Evolutionary conservation across 1,140 invertebrate species (phyloP).

Genomic region (Drosophila lini): DNA sequence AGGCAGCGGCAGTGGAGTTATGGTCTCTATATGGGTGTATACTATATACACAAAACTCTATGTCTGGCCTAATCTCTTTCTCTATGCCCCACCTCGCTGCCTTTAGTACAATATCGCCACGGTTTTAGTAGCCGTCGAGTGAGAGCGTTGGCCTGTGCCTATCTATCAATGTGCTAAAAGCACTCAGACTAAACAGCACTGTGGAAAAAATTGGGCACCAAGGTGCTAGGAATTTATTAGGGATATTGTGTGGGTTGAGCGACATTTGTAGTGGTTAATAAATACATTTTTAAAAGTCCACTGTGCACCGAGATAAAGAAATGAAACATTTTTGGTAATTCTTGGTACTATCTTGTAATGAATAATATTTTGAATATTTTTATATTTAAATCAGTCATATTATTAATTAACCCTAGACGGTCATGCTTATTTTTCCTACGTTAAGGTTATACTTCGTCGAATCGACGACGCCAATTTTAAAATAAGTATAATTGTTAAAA

Average conservation of each 20-base stretch:
- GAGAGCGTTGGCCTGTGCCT: slow-evolving; percentile 32
- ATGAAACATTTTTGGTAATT: not conserved
- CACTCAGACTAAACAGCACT: slow-evolving; percentile 19
- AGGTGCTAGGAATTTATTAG: not conserved
- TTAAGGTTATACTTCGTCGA: too few relatives aligned
- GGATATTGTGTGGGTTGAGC: not conserved
- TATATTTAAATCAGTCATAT: not conserved
- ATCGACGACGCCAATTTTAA: too few relatives aligned
- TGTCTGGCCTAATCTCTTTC: slow-evolving; percentile 20
- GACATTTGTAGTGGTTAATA: not conserved
- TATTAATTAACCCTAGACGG: too few relatives aligned
- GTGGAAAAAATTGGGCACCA: not conserved
- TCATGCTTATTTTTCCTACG: too few relatives aligned
- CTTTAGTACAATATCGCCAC: slow-evolving; percentile 16
- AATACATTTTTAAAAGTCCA: not conserved
- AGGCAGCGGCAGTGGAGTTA: slow-evolving; percentile 25
- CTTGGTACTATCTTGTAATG: not conserved
- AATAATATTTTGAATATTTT: not conserved
- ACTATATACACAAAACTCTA: slow-evolving; percentile 11
- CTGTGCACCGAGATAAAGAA: not conserved
- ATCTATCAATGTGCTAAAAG: slow-evolving; percentile 58
- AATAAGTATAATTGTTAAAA: too few relatives aligned
- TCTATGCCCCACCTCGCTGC: slow-evolving; percentile 9
- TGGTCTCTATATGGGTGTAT: slow-evolving; percentile 3
- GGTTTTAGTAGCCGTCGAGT: slow-evolving; percentile 14